Conservation (phyloP, 30 jellyfish, hydroid and myxozoan genomes). For the Aurelia sp. region DNA sequence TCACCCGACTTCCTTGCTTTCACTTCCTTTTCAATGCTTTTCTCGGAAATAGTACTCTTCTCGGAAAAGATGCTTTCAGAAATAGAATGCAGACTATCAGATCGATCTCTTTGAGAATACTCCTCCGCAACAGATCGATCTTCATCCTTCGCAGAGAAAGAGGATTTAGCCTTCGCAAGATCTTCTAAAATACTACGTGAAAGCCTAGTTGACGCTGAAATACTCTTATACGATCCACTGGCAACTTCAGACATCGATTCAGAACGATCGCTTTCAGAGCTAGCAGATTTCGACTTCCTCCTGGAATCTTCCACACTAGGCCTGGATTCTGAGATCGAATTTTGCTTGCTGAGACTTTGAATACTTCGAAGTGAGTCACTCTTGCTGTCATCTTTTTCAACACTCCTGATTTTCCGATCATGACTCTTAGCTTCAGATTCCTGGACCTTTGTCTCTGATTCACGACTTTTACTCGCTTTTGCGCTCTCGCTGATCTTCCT, state of each 20-base stretch:
- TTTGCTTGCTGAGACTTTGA: neutral
- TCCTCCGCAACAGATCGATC: conserved; percentile 25
- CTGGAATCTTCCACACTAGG: neutral
- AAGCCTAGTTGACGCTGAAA: neutral
- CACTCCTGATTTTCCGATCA: neutral
- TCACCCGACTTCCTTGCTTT: conserved; percentile 4
- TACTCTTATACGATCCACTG: neutral
- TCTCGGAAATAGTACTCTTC: conserved; percentile 37
- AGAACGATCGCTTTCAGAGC: neutral
- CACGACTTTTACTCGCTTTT: neutral
- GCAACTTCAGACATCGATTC: neutral
- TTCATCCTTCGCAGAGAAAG: neutral
- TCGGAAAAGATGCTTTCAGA: conserved; percentile 55
- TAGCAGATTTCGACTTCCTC: neutral
- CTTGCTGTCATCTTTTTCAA: neutral
- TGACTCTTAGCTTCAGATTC: neutral
- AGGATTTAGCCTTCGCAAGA: neutral
- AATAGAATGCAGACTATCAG: conserved; percentile 36
- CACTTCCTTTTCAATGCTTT: conserved; percentile 35
- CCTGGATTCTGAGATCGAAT: conserved; percentile 6
- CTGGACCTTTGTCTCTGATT: neutral
- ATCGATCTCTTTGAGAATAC: conserved; percentile 5
- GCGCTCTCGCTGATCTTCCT: conserved; percentile 7
- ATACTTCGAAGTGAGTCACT: neutral
- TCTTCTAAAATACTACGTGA: conserved; percentile 13